Conservation (phyloP, 2,113 vertebrate genomes). For the Sinosuthora webbiana region DNA sequence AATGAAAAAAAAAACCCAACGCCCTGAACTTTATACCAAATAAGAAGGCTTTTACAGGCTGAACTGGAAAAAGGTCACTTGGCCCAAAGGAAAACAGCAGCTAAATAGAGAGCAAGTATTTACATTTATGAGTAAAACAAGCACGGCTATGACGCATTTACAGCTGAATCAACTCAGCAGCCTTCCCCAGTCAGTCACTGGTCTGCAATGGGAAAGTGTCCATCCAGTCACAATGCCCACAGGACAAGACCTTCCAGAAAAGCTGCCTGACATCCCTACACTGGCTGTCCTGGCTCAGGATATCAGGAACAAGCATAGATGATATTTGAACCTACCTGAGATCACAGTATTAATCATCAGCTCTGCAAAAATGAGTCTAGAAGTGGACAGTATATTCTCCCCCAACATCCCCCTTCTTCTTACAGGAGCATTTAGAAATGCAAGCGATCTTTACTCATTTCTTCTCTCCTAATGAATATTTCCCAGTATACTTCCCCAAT, state of each 20-base stretch:
- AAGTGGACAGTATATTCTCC: neutral
- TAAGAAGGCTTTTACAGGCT: neutral
- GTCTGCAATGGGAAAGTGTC: neutral
- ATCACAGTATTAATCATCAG: neutral
- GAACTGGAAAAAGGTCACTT: neutral
- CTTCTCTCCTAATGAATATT: neutral
- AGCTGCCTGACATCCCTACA: neutral
- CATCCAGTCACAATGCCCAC: rapidly evolving
- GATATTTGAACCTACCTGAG: neutral
- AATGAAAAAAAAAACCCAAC: neutral
- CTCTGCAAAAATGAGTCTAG: neutral
- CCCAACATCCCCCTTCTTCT: neutral
- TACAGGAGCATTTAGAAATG: neutral
- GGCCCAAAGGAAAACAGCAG: neutral
- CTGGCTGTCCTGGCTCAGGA: neutral
- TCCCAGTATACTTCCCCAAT: neutral
- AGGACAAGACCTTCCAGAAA: neutral
- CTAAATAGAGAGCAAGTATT: neutral
- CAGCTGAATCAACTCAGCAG: neutral
- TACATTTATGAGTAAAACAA: neutral
- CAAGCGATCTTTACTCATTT: neutral
- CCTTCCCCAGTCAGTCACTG: neutral
- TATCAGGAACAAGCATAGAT: neutral
- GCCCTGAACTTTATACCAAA: neutral
- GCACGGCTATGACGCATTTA: neutral